Conservation (phyloP, 2,888 invertebrate genomes). For the Dicyrtomina minuta region DNA sequence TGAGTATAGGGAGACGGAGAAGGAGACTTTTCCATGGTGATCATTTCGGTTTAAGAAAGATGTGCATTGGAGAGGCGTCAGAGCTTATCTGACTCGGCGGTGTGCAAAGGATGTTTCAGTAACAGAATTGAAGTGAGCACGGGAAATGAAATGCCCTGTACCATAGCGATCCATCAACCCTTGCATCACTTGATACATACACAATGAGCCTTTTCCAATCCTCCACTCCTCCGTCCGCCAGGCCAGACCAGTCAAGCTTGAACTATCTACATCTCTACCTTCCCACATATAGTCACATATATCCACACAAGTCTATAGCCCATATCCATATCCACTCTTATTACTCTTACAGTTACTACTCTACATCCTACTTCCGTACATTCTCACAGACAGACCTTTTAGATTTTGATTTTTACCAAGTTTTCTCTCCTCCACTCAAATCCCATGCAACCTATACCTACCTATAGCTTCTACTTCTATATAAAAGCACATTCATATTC, state of each 20-base stretch:
- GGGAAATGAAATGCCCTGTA: conserved; percentile 53
- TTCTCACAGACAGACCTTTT: too few relatives aligned
- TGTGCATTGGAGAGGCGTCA: conserved; percentile 33
- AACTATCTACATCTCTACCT: not conserved
- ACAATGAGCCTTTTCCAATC: conserved; percentile 40
- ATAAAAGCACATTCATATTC: too few relatives aligned
- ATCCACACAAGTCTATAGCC: not conserved
- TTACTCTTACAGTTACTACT: too few relatives aligned
- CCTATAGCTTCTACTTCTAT: too few relatives aligned
- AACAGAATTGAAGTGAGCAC: conserved; percentile 32
- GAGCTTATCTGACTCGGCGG: conserved; percentile 42
- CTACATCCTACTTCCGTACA: too few relatives aligned
- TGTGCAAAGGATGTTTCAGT: conserved; percentile 39
- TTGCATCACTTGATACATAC: conserved; percentile 52
- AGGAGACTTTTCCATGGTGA: not conserved
- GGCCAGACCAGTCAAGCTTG: not conserved
- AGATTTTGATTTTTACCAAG: too few relatives aligned
- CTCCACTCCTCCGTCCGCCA: not conserved
- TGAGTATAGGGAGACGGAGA: not conserved
- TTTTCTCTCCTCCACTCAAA: too few relatives aligned
- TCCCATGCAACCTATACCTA: too few relatives aligned
- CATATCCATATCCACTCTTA: too few relatives aligned
- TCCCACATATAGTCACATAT: not conserved
- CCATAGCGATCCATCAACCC: conserved; percentile 52
- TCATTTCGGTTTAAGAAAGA: conserved; percentile 27